Evolutionary conservation across 2,113 vertebrate genomes (phyloP).

Genomic region (Lutjanus erythropterus): DNA sequence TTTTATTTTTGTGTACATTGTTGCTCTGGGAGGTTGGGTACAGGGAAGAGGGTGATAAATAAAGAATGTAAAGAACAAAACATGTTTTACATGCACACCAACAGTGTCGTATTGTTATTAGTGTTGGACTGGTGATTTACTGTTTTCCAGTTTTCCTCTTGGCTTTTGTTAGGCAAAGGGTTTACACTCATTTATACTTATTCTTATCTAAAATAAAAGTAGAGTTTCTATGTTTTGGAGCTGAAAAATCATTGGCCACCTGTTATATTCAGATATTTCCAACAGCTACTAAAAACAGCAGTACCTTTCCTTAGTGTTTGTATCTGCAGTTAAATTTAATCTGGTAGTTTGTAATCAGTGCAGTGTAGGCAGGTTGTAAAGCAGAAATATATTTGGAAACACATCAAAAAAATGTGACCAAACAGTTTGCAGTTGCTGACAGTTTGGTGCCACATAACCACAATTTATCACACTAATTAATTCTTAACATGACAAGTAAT

Average conservation of each 20-base stretch:
- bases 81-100: neutral
- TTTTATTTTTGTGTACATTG: slow-evolving; percentile 77
- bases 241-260: no score
- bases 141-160: no score
- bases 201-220: no score
- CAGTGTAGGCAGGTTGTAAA: no score
- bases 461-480: neutral
- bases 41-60: slow-evolving; percentile 70
- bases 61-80: slow-evolving; percentile 73
- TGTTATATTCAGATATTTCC: no score
- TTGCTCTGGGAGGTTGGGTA: slow-evolving; percentile 59
- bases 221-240: no score
- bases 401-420: neutral
- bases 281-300: no score
- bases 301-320: neutral
- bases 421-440: no score
- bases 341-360: no score
- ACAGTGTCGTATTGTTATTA: neutral
- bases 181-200: no score
- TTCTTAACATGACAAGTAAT: neutral
- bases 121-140: neutral
- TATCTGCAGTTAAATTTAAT: neutral
- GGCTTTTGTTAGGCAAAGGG: no score
- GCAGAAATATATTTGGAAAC: neutral
- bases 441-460: neutral